Evolutionary conservation across 1,140 invertebrate species (phyloP), one percentile per base, ranked within the genome.

Genomic region (Saccostrea cuccullata): DNA sequence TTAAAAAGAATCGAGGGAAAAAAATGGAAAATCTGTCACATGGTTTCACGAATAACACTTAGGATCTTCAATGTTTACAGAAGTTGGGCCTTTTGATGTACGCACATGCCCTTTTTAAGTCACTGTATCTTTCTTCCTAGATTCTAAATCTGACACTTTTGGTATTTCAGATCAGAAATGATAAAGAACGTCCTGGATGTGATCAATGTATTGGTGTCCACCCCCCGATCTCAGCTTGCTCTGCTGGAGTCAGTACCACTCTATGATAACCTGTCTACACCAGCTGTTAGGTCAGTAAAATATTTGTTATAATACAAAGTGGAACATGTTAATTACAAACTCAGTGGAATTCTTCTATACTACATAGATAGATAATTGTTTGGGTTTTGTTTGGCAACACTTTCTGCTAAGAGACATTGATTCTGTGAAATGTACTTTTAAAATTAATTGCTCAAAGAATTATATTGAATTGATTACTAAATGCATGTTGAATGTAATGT

Each of bases 181-280:
- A 97, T 99, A 0, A 96, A 97, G 56, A 97, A 97, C 67, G 98
- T 98, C 8, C 94, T 99, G 82, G 98, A 99, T 95, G 97, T 98
- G 73, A 96, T 99, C 23, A 97, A 97, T 0, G 97, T 99, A 77
- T 98, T 98, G 94, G 97, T 97, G 87, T 97, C 99, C 15, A 97
- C 98, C 91, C 98, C 98, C n/a, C 96, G 97, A 90, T 97, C 98
- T 0, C 98, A 98, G 95, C 93, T 97, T 36, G 93, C 97, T 15
- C 96, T 98, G 30, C 97, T 97, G 89, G 97, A 98, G 90, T 96
- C 96, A 90, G 96, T 99, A 0, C 96, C 90, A 5, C 84, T 94
- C 55, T 92, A 93, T 20, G 92, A 94, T 64, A 90, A 93, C 56
- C 60, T 89, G 8, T 47, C 85, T 12, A 92, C 92, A 26, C 93